Percentiles rank a stretch among this genome's conserved stretches.
These are phyloP conservation scores for Caenorhabditis japonica DNA, from an alignment of 2,888 invertebrate genomes.

Conservation along the genomic window DNA sequence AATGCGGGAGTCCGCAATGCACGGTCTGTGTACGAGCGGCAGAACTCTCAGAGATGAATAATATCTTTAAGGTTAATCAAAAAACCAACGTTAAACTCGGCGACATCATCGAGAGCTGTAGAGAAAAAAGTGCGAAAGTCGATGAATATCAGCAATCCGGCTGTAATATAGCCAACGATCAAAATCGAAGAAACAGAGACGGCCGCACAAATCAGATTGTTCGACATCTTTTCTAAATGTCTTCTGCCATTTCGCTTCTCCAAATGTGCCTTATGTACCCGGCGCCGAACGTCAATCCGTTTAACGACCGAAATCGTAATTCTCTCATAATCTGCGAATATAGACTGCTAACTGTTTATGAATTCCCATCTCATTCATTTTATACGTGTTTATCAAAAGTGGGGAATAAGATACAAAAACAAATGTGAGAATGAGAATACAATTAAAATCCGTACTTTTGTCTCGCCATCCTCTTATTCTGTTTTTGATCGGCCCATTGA, in stretches of 20 bases:
- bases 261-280: constrained; percentile 35
- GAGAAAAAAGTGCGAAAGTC: constrained; percentile 42
- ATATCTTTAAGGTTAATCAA: too few species aligned
- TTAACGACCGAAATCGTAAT: constrained; percentile 44
- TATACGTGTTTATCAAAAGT: constrained; percentile 41
- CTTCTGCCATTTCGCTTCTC: background rate
- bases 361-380: constrained; percentile 32
- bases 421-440: constrained; percentile 12
- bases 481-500: constrained; percentile 73
- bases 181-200: constrained; percentile 35
- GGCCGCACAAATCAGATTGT: constrained; percentile 33
- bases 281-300: constrained; percentile 24
- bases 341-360: constrained; percentile 29
- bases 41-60: too few species aligned
- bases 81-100: constrained; percentile 46
- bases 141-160: constrained; percentile 35
- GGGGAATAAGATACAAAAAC: constrained; percentile 23
- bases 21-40: too few species aligned
- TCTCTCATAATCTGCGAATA: constrained; percentile 35
- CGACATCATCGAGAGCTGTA: constrained; percentile 33
- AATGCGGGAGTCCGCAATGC: too few species aligned
- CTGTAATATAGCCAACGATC: constrained; percentile 42
- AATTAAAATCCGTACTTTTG: constrained; percentile 74
- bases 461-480: constrained; percentile 67
- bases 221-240: constrained; percentile 13